These are phyloP conservation scores for Myopa testacea DNA, from an alignment of 2,888 invertebrate species.

Conservation along the genomic window DNA sequence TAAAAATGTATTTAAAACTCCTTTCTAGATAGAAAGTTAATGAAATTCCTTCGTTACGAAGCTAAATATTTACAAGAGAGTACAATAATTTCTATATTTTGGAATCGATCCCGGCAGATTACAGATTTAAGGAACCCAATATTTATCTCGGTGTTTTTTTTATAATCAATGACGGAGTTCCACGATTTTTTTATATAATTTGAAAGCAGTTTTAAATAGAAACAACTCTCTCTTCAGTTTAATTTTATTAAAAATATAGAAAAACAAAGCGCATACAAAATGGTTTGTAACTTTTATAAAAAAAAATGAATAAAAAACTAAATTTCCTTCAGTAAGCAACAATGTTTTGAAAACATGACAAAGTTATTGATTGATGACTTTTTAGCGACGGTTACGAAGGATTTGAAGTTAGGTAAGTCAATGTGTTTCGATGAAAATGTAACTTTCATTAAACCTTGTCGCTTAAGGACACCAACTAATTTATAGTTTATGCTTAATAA, in stretches of 20 bases:
- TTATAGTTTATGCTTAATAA: background rate
- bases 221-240: background rate
- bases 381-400: too few species aligned
- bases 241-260: conserved; percentile 15
- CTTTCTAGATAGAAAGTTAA: too few species aligned
- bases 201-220: background rate
- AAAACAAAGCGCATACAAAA: conserved; percentile 4
- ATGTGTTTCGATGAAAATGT: background rate
- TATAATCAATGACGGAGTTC: too few species aligned
- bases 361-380: too few species aligned
- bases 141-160: too few species aligned
- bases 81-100: too few species aligned
- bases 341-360: too few species aligned
- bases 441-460: background rate
- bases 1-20: too few species aligned
- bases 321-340: background rate
- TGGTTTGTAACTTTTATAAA: background rate
- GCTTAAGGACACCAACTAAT: conserved; percentile 2
- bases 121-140: too few species aligned
- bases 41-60: too few species aligned
- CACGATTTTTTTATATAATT: background rate
- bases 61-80: too few species aligned
- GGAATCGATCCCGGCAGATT: too few species aligned
- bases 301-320: background rate
- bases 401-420: background rate